These are phyloP conservation scores for Allygus modestus DNA, from an alignment of 2,888 invertebrate genomes.

Conservation along the genomic window DNA sequence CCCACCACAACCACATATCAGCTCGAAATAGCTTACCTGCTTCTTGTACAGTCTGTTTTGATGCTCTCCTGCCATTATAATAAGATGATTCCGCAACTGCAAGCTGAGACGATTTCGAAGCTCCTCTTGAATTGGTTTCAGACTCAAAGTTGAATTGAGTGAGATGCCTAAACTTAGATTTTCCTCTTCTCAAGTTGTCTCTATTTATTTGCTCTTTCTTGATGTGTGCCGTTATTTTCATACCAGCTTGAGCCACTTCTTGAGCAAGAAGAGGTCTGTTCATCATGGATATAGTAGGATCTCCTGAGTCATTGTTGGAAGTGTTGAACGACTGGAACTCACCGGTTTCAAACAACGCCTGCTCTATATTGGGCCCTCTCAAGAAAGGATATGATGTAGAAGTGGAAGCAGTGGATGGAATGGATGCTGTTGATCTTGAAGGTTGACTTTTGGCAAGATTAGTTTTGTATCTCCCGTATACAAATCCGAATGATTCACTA, in stretches of 20 bases:
- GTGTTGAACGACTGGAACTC: constrained; percentile 18
- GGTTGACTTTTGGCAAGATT: neutral
- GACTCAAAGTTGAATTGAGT: constrained; percentile 49
- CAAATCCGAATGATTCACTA: constrained; percentile 7
- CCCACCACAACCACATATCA: too few relatives aligned
- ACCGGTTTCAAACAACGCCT: constrained; percentile 56
- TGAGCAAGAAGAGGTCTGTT: constrained; percentile 56
- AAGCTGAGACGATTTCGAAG: constrained; percentile 39
- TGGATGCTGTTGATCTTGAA: constrained; percentile 11
- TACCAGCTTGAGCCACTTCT: constrained; percentile 61
- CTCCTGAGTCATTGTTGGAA: neutral
- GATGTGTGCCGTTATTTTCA: constrained; percentile 52
- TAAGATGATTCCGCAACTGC: constrained; percentile 54
- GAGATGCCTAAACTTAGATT: constrained; percentile 38
- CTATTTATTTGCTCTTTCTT: constrained; percentile 8
- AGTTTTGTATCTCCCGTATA: neutral
- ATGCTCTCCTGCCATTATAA: constrained; percentile 6
- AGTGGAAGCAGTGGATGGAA: neutral
- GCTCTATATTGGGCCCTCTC: constrained; percentile 55
- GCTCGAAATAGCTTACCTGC: constrained; percentile 1
- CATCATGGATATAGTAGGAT: constrained; percentile 53
- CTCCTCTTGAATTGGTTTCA: neutral
- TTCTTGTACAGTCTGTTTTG: constrained; percentile 10
- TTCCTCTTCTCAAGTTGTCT: constrained; percentile 30
- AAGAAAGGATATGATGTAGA: constrained; percentile 34